Base-by-base conservation (phyloP, 2,113 vertebrate genomes). In the Manacus vitellinus region DNA sequence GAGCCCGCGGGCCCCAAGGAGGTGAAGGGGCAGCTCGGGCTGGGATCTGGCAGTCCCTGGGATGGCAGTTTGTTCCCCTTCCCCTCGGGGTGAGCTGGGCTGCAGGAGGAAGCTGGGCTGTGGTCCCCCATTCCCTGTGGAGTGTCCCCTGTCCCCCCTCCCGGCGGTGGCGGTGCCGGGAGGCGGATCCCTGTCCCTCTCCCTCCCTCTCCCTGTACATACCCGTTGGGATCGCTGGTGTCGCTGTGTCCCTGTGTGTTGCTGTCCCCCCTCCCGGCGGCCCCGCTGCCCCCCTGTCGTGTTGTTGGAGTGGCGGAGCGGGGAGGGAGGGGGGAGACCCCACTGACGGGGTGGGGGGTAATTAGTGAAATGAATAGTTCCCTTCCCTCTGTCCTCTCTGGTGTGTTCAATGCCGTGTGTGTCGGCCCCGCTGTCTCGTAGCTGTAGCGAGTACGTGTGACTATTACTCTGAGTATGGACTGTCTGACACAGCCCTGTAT, bases 361-460 rank as follows among this genome's bases (percentile, higher is more conserved):
- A 79, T 75, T 96, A 95, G 93, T 96, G 85, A 94, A 94, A 97
- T 88, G 71, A 78, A 97, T 96, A 94, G 97, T 98, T 98, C 98
- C 96, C 96, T 97, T 97, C 97, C 98, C 98, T 96, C 97, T 98
- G 97, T 98, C 98, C 98, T 98, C 97, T 98, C 98, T 97, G 97
- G 98, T 98, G 98, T 98, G 98, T 99, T 98, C 98, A 98, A 92
- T 98, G 98, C 97, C 96, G 97, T 97, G 98, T 97, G 89, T 99
- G 98, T 99, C 97, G 98, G 98, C 98, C 98, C 98, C 97, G 98
- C 98, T 98, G 98, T 99, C 98, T 98, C 98, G 97, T 98, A 98
- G 98, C 99, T 98, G 99, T 99, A 98, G 98, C 98, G 97, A 97
- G 97, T 98, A 98, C 97, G 98, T 98, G 98, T 99, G 98, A 98